phyloP scores from a whole-genome alignment of 2,888 invertebrate genomes.

The Autographa pulchrina region DNA sequence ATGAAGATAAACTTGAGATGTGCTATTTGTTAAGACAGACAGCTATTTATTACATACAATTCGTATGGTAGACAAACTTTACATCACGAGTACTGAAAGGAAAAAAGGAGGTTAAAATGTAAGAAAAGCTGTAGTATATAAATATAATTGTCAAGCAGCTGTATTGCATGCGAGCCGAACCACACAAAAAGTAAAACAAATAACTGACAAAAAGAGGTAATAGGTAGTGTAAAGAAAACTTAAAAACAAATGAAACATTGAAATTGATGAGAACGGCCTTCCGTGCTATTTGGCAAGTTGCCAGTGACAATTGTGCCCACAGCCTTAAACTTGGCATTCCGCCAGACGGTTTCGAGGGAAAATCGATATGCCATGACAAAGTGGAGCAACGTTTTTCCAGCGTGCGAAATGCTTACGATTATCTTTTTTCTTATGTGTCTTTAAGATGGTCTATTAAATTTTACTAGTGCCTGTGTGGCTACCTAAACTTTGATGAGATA shows the following conservation, averaged over 20 bases:
- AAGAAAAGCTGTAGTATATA: no score
- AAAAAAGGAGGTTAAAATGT: no score
- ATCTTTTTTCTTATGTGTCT: not conserved
- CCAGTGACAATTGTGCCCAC: slow-evolving; percentile 67
- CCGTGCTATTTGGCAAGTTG: slow-evolving; percentile 60
- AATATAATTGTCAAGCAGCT: no score
- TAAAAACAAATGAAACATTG: slow-evolving; percentile 40
- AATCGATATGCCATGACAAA: slow-evolving; percentile 65
- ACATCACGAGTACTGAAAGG: no score
- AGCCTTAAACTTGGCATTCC: slow-evolving; percentile 67
- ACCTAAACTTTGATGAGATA: not conserved
- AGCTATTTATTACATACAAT: no score
- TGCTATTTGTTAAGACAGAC: no score
- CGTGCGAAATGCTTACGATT: slow-evolving; percentile 20
- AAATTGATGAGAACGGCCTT: slow-evolving; percentile 23
- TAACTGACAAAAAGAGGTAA: not conserved
- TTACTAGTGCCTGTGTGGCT: not conserved
- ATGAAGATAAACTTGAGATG: no score
- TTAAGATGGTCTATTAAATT: slow-evolving; percentile 2
- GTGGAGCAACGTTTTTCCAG: slow-evolving; percentile 48
- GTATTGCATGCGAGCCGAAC: no score
- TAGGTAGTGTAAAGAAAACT: slow-evolving; percentile 10
- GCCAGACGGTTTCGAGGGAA: slow-evolving; percentile 61
- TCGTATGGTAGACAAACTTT: no score
- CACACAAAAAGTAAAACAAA: not conserved